phyloP scores from a whole-genome alignment of 2,113 vertebrate genomes.

The Thryonomys swinderianus region DNA sequence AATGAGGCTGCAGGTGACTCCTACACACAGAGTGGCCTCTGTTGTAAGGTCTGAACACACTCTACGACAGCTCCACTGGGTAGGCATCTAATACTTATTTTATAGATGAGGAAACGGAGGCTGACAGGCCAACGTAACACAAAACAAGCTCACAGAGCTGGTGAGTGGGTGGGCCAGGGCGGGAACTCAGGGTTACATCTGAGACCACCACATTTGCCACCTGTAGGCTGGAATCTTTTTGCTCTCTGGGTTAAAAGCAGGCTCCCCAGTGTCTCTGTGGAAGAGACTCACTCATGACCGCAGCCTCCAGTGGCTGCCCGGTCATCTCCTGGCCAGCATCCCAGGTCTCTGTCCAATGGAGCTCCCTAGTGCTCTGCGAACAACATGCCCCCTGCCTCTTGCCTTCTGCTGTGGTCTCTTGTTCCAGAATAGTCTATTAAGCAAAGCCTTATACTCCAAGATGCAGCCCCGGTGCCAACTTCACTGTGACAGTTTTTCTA shows the following conservation, averaged over 20 bases:
- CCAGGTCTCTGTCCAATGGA: not conserved
- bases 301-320: not conserved
- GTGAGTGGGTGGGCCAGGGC: not conserved
- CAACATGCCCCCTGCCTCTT: not conserved
- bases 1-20: not conserved
- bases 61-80: not conserved
- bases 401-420: not conserved
- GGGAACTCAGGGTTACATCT: not conserved
- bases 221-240: not conserved
- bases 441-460: not conserved
- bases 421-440: not conserved
- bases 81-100: not conserved
- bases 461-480: not conserved
- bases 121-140: not conserved
- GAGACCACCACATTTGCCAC: not conserved
- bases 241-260: not conserved
- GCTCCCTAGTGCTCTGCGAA: not conserved
- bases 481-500: not conserved
- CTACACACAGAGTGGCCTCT: not conserved
- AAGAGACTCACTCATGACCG: not conserved
- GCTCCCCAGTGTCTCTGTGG: not conserved
- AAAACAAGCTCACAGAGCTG: not conserved
- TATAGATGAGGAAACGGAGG: not conserved
- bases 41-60: not conserved
- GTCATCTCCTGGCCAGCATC: not conserved